Evolutionary conservation across 2,888 invertebrate genomes (phyloP).

Genomic region (Xylota segnis): DNA sequence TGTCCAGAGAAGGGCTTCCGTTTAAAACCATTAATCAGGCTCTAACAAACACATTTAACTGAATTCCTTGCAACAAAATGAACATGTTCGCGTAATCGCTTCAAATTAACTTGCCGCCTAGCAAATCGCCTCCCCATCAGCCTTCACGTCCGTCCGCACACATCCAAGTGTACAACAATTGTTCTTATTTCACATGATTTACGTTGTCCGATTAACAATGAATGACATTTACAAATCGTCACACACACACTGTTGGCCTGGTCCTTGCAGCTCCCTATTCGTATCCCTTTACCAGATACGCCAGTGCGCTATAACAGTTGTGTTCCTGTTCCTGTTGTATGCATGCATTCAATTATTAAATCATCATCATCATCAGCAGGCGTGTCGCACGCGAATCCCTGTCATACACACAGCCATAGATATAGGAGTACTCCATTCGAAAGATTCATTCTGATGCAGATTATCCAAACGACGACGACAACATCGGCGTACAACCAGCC

Average conservation of each 20-base stretch:
- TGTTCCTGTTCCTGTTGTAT: conserved; percentile 39
- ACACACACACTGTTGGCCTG: conserved; percentile 45
- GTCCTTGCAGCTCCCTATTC: conserved; percentile 14
- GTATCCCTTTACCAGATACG: background rate
- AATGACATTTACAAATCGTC: conserved; percentile 75
- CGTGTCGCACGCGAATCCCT: conserved; percentile 70
- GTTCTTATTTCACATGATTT: conserved; percentile 75
- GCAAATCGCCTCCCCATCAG: conserved; percentile 6
- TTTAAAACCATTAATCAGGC: conserved; percentile 26
- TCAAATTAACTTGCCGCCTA: conserved; percentile 61
- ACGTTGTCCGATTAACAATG: conserved; percentile 73
- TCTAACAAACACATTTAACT: conserved; percentile 21
- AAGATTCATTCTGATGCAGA: conserved; percentile 70
- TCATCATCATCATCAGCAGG: conserved; percentile 75
- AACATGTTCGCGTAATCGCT: conserved; percentile 73
- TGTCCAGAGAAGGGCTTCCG: conserved; percentile 32
- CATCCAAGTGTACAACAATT: conserved; percentile 55
- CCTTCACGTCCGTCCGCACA: conserved; percentile 3
- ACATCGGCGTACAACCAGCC: background rate
- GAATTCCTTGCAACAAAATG: conserved; percentile 61
- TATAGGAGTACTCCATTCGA: conserved; percentile 42
- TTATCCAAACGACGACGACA: conserved; percentile 50
- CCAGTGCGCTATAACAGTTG: conserved; percentile 13
- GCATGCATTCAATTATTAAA: conserved; percentile 76
- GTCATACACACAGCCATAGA: conserved; percentile 25